phyloP scores from a whole-genome alignment of 2,797 vertebrate species.

The Catharus ustulatus region DNA sequence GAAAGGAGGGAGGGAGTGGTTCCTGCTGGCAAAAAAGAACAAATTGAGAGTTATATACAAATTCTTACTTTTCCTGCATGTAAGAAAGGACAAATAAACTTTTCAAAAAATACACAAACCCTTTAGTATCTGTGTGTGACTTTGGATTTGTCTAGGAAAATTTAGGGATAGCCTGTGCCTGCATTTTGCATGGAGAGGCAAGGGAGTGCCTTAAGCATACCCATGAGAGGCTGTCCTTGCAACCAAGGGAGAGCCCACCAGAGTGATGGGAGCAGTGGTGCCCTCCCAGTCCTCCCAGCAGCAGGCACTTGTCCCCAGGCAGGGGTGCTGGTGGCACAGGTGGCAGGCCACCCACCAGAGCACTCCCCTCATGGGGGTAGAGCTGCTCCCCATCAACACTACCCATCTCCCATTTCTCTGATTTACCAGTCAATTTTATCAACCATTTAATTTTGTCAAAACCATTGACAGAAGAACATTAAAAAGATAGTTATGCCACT shows the following conservation, averaged over 20 bases:
- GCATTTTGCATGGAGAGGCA: background rate
- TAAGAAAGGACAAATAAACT: background rate
- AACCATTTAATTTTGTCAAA: conserved; percentile 47
- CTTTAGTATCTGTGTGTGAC: background rate
- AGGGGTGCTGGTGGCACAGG: background rate
- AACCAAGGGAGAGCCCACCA: background rate
- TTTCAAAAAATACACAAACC: background rate
- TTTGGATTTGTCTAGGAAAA: background rate
- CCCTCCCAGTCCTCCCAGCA: background rate
- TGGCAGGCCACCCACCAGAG: background rate
- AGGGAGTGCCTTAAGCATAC: background rate
- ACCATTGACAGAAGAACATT: conserved; percentile 42
- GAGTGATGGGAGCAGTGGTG: accelerated
- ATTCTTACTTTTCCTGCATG: background rate
- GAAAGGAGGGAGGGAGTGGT: background rate
- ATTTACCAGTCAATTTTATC: conserved; percentile 22
- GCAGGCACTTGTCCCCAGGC: background rate
- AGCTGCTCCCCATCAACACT: accelerated
- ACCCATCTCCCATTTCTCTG: background rate
- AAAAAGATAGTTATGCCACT: conserved; percentile 28
- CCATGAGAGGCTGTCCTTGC: background rate
- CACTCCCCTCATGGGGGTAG: accelerated
- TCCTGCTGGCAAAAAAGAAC: background rate
- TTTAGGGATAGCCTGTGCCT: background rate
- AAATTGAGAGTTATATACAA: background rate